A percentile compares a stretch with the other conserved stretches of the same genome.
phyloP scores from a whole-genome alignment of 2,113 vertebrate genomes.

The Marcusenius ussheri region DNA sequence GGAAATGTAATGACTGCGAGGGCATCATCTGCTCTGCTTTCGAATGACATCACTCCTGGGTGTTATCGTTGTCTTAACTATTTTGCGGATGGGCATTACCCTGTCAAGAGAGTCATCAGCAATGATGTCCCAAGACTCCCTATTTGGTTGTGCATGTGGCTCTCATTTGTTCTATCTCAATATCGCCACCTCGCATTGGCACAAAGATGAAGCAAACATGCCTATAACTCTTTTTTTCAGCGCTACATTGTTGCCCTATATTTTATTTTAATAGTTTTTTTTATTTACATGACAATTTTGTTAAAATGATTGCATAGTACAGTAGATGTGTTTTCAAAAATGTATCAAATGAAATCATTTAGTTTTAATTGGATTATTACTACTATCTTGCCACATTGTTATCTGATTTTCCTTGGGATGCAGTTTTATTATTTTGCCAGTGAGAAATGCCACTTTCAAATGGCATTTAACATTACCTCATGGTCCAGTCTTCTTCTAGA shows the following conservation, averaged over 20 bases:
- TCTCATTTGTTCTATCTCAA: background rate
- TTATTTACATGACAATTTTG: background rate
- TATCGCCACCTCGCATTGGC: background rate
- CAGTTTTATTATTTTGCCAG: background rate
- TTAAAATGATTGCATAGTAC: background rate
- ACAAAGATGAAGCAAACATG: background rate
- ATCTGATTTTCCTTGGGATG: background rate
- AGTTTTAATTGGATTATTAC: background rate
- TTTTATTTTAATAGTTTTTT: background rate
- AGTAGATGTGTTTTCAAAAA: background rate
- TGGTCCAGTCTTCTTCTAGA: background rate
- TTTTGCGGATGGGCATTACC: background rate
- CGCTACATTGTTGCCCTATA: background rate
- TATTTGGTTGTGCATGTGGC: background rate
- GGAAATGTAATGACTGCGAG: constrained; percentile 29
- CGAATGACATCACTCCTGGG: background rate
- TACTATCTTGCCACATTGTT: background rate
- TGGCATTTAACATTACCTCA: constrained; percentile 26
- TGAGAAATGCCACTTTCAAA: background rate
- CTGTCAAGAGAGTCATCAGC: background rate
- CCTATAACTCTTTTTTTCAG: background rate
- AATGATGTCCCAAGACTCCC: background rate
- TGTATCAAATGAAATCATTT: background rate
- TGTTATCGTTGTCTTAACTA: background rate
- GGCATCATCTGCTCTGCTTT: background rate